These are phyloP conservation scores for Nipponacmea schrenckii DNA, from an alignment of 2,888 invertebrate species.

Conservation along the genomic window DNA sequence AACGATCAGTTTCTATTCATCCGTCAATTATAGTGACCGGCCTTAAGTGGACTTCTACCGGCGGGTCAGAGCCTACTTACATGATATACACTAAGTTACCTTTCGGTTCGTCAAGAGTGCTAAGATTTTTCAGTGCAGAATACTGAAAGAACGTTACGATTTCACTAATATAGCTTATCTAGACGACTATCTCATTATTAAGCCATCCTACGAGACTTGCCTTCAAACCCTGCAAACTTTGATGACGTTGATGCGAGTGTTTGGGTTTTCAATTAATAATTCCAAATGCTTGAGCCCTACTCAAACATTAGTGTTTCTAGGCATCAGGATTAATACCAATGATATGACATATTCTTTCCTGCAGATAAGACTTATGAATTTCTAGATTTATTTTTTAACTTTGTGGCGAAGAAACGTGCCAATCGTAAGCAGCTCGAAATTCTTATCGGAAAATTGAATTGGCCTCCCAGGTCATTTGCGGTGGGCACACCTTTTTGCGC, in stretches of 20 bases:
- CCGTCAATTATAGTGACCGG: constrained; percentile 14
- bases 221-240: not conserved
- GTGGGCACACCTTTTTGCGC: not conserved
- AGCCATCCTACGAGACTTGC: not conserved
- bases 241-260: not conserved
- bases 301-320: not conserved
- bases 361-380: not conserved
- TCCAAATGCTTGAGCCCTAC: not conserved
- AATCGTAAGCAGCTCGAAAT: not conserved
- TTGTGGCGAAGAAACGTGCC: not conserved
- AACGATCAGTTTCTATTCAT: constrained; percentile 14
- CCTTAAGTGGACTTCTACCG: not conserved
- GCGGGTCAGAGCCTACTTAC: not conserved
- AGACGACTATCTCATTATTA: not conserved
- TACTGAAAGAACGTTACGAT: not conserved
- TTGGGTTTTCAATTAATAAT: not conserved
- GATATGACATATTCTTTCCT: not conserved
- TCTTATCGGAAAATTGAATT: not conserved
- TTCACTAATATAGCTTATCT: not conserved
- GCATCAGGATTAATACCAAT: not conserved
- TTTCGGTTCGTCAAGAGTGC: not conserved
- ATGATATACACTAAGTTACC: not conserved
- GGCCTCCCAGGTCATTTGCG: not conserved
- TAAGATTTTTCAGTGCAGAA: not conserved
- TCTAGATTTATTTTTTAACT: not conserved